These are phyloP conservation scores for Tangara arthus DNA, from an alignment of 2,797 vertebrate genomes.

Conservation along the genomic window DNA sequence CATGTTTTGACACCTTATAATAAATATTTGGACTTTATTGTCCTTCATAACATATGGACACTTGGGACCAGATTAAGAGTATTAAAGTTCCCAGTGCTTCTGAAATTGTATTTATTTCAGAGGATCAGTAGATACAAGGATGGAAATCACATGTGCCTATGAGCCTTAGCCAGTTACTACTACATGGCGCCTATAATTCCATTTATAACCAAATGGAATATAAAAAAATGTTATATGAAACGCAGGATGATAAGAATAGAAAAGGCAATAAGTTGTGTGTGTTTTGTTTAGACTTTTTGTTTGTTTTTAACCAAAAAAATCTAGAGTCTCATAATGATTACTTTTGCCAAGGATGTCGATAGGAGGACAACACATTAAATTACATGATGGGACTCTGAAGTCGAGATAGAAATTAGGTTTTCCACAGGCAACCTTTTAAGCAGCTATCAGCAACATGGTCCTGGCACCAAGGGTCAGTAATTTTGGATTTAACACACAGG, in stretches of 20 bases:
- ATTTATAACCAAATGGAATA: background rate
- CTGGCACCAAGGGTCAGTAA: background rate
- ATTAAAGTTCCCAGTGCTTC: background rate
- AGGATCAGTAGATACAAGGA: background rate
- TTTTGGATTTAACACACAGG: background rate
- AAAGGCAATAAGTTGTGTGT: background rate
- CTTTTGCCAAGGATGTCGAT: background rate
- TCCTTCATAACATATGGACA: background rate
- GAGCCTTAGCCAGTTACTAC: background rate
- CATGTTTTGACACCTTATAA: background rate
- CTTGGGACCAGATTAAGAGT: background rate
- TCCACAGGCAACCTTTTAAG: background rate
- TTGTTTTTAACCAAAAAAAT: background rate
- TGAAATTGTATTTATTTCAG: background rate
- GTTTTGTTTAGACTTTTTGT: background rate
- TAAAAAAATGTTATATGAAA: background rate
- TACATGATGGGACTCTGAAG: background rate
- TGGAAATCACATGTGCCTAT: background rate
- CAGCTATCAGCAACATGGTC: background rate
- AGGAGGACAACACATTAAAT: background rate
- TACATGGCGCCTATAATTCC: background rate
- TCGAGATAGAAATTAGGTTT: background rate
- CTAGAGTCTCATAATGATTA: background rate
- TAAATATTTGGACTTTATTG: background rate
- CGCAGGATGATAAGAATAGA: accelerated